Base-by-base conservation (phyloP, 2,113 vertebrate species). In the Onychostruthus taczanowskii region DNA sequence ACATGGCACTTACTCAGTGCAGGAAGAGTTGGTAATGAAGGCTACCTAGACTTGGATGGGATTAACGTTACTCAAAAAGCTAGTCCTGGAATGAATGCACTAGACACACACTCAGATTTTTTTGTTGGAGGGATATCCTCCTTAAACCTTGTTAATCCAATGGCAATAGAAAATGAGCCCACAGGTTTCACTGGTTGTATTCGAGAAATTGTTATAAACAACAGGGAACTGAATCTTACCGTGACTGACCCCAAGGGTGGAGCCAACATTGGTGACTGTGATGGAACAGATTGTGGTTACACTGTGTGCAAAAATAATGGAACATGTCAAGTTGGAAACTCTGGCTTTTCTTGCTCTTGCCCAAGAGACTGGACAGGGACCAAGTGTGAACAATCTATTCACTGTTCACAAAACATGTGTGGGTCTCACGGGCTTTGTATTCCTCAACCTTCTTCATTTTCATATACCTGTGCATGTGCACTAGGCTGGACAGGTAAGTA, bases 231-330 rank as follows among this genome's bases (percentile, higher is more conserved):
- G 59, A 96, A 98, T 58, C 97, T 99, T 68, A 98, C 98, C 1
- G 98, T 97, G 61, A 94, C 15, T 3, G 98, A 98, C 22, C 97
- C 98, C 11, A 96, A 98, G 37, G 91, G 79, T 11, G 98, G 98
- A 27, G 98, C 97, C 41, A 98, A 99, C 5, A 69, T 99, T 12
- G 98, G 98, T 0, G 99, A 99, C 94, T 99, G 98, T 93, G 99
- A 99, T 0, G 98, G 98, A 66, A 99, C 98, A 3, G 80, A 87
- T 0, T 99, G 98, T 23, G 98, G 98, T 37, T 98, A 98, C 46
- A 94, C 95, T 10, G 97, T 98, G n/a, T 99, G 99, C 94, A 97
- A 88, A 94, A 98, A 99, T 11, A 87, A 96, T 3, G 98, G 98
- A 35, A 96, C 81, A 7, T 99, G 98, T 87, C 72, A 49, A 43